A percentile compares a stretch with the other conserved stretches of the same genome.
Conservation (phyloP, 2,888 invertebrate genomes). For the Malthinus seriepunctatus region DNA sequence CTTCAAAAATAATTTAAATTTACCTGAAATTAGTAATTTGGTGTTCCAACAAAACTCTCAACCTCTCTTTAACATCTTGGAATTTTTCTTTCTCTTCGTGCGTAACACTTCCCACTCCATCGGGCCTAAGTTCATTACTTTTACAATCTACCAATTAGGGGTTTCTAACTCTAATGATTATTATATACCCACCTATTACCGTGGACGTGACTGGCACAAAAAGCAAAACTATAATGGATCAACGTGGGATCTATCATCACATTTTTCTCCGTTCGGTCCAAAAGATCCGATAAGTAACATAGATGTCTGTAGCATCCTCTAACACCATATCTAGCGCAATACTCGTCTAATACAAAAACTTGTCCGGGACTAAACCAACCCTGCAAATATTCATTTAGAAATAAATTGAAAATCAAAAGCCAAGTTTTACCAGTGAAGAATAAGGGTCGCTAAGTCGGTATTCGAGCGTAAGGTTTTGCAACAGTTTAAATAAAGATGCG, state of each 20-base stretch:
- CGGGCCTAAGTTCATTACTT: slow-evolving; percentile 75
- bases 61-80: slow-evolving; percentile 94
- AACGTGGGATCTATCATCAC: slow-evolving; percentile 97
- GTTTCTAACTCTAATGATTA: slow-evolving; percentile 42
- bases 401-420: too few relatives aligned
- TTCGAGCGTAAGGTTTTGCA: slow-evolving; percentile 92
- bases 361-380: slow-evolving; percentile 99
- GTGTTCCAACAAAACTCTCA: slow-evolving; percentile 90
- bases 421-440: slow-evolving; percentile 80
- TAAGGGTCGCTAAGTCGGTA: slow-evolving; percentile 97
- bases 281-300: slow-evolving; percentile 91
- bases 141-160: slow-evolving; percentile 53
- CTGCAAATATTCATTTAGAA: slow-evolving; percentile 56
- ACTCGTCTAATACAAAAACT: slow-evolving; percentile 97
- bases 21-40: slow-evolving; percentile 99
- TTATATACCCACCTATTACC: slow-evolving; percentile 84
- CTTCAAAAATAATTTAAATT: slow-evolving; percentile 20
- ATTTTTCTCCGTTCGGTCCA: slow-evolving; percentile 90
- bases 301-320: slow-evolving; percentile 96
- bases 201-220: slow-evolving; percentile 99
- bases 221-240: slow-evolving; percentile 99
- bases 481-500: slow-evolving; percentile 85
- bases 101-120: slow-evolving; percentile 98
- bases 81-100: slow-evolving; percentile 98
- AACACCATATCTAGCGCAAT: slow-evolving; percentile 97